Evolutionary conservation across 2,888 invertebrate species (phyloP).

Genomic region (Nebria brevicollis): DNA sequence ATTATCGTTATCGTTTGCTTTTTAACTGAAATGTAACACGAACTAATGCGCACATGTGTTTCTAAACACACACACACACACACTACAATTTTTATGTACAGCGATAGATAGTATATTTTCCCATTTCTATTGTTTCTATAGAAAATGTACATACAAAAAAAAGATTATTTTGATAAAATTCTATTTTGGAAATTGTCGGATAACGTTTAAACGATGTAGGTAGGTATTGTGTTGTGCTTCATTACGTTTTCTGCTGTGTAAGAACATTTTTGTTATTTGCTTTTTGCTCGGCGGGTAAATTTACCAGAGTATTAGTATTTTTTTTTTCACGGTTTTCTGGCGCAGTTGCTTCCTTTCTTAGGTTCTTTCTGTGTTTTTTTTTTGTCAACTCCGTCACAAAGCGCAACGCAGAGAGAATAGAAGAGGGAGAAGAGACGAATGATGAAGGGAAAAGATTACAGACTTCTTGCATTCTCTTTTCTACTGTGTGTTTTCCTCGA

Average conservation of each 20-base stretch:
- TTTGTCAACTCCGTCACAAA: slow-evolving; percentile 35
- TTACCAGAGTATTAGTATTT: slow-evolving; percentile 8
- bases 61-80: not conserved
- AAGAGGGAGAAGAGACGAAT: slow-evolving; percentile 26
- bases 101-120: not conserved
- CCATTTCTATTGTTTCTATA: not conserved
- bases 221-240: not conserved
- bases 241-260: not conserved
- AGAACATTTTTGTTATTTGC: not conserved
- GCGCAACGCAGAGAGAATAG: slow-evolving; percentile 20
- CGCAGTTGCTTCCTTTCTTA: slow-evolving; percentile 32
- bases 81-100: not conserved
- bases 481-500: slow-evolving; percentile 52
- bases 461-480: slow-evolving; percentile 54
- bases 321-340: slow-evolving; percentile 24
- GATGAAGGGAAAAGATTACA: slow-evolving; percentile 46
- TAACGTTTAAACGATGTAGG: not conserved
- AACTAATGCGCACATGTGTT: slow-evolving; percentile 9
- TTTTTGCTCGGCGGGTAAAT: not conserved
- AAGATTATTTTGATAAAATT: not conserved
- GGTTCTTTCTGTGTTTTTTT: not conserved
- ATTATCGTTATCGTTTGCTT: not conserved
- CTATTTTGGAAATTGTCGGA: not conserved
- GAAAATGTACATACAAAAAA: not conserved
- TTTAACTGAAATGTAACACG: not conserved